Evolutionary conservation across 2,797 vertebrate genomes (phyloP).

Genomic region (Peromyscus melanophrys): DNA sequence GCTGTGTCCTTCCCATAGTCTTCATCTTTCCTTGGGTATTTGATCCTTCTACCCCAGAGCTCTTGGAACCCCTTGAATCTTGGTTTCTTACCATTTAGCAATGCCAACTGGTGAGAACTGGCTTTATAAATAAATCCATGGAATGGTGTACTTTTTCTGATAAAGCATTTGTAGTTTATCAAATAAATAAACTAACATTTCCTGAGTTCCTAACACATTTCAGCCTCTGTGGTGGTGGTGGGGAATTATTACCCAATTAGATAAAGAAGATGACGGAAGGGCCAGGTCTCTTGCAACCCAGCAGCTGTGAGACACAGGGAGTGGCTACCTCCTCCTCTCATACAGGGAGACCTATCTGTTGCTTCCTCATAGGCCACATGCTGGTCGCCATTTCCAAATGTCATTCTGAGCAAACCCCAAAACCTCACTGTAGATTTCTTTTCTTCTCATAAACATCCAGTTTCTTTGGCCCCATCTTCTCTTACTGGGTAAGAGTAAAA

Average conservation of each 20-base stretch:
- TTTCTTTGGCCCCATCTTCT: neutral
- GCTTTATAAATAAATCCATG: neutral
- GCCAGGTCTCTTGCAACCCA: neutral
- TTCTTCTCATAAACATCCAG: neutral
- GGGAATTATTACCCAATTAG: neutral
- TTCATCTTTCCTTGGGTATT: neutral
- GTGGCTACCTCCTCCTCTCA: neutral
- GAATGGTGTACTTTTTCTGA: neutral
- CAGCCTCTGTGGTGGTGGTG: neutral
- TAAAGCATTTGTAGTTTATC: neutral
- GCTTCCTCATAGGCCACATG: neutral
- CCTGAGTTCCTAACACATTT: neutral
- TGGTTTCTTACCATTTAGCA: neutral
- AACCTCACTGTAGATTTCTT: neutral
- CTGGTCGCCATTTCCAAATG: neutral
- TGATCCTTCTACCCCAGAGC: neutral
- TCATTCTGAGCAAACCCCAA: neutral
- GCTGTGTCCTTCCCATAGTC: neutral
- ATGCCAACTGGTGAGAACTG: neutral
- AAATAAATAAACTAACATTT: neutral
- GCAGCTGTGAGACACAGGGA: accelerated
- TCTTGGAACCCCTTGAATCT: neutral
- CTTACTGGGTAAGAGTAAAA: neutral
- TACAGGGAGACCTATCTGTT: neutral
- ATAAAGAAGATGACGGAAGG: neutral